Base-by-base conservation (phyloP, 2,888 invertebrate genomes). In the Xylota sylvarum region DNA sequence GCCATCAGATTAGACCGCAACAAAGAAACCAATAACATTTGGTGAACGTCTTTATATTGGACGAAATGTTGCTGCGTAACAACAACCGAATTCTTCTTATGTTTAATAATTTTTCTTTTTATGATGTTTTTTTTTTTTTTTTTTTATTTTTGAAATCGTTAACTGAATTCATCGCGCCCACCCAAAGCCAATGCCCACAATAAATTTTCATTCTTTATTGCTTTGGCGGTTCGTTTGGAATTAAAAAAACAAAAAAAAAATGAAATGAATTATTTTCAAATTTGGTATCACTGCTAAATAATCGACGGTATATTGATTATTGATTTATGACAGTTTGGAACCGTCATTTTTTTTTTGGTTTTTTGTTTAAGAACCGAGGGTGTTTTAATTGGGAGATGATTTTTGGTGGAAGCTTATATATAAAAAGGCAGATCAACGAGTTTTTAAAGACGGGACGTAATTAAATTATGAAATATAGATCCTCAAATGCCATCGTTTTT, bases 161-260 rank as follows among this genome's bases (percentile, higher is more conserved):
- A 72, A 73, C 60, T 48, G 35, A 78, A 62, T 78, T 69, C 67
- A 73, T 73, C 52, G 73, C 78, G 78, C 83, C 83, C 73, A 83
- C 83, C 78, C 46, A 78, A 23, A 73, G 58, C 50, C 58, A 65
- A 40, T 64, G 65, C 32, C 37, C 23, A 35, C 32, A 32, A 56
- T 76, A 67, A 65, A 65, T 56, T 40, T 65, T 14, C 35, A 6
- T 55, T 64, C 27, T 76, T 76, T 76, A 76, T 67, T 23, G 56
- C 37, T 5, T 14, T 27, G 46, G 56, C 76, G 76, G 76, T 12
- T 65, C 46, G 65, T 76, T 67, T 65, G 23, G 46, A 30, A 76
- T 65, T 64, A 35, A 46, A 65, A 65, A 56, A 27, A 6, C 5
- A 58, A 48, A 72, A 35, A 19, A 12, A 23, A 17, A 32, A 32